These are phyloP conservation scores for Pseudopleuronectes americanus DNA, from an alignment of 2,797 vertebrate genomes.

Conservation along the genomic window DNA sequence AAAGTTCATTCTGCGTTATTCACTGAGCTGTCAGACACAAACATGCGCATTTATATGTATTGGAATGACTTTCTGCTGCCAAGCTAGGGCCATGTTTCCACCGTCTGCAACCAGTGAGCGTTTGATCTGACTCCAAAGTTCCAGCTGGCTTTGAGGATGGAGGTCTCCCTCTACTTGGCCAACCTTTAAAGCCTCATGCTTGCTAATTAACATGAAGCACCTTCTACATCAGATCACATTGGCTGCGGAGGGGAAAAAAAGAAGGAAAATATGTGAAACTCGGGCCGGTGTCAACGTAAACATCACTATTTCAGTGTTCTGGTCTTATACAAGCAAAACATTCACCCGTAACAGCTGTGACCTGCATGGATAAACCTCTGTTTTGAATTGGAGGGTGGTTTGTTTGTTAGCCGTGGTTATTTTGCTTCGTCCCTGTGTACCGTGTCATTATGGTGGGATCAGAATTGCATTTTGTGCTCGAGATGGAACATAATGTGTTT, in stretches of 20 bases:
- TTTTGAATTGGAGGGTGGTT: not conserved
- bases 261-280: slow-evolving; percentile 15
- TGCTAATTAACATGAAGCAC: slow-evolving; percentile 62
- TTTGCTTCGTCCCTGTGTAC: slow-evolving; percentile 39
- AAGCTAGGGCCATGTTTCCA: slow-evolving; percentile 45
- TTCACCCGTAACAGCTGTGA: slow-evolving; percentile 15
- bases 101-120: slow-evolving; percentile 50
- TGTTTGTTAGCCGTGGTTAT: slow-evolving; percentile 25
- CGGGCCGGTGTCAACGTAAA: slow-evolving; percentile 10
- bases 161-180: slow-evolving; percentile 71
- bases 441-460: slow-evolving; percentile 52
- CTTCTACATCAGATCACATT: slow-evolving; percentile 37
- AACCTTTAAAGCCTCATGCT: slow-evolving; percentile 70
- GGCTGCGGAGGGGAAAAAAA: slow-evolving; percentile 28
- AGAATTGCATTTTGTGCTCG: slow-evolving; percentile 64
- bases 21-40: slow-evolving; percentile 21
- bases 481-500: slow-evolving; percentile 73
- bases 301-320: slow-evolving; percentile 21
- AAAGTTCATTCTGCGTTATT: slow-evolving; percentile 25
- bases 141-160: slow-evolving; percentile 73
- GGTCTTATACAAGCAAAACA: slow-evolving; percentile 16
- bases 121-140: slow-evolving; percentile 76
- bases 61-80: slow-evolving; percentile 38
- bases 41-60: slow-evolving; percentile 32
- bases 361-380: slow-evolving; percentile 13